Base-by-base conservation (phyloP, 1,140 invertebrate species). In the Drosophila lacertosa region DNA sequence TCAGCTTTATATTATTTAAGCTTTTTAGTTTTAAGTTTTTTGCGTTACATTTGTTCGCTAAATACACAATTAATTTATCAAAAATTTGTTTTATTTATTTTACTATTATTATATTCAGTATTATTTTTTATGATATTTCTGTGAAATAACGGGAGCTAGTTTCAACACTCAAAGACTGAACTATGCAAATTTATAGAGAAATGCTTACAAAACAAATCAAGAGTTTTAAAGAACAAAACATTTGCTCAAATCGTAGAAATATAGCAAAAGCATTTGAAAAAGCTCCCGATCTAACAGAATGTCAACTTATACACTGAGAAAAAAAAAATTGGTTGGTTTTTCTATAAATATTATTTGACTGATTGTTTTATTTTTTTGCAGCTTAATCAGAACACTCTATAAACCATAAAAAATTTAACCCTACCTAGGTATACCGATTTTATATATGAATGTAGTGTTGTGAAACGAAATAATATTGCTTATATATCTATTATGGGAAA, bases 401-500 rank as follows among this genome's bases (percentile, higher is more conserved):
- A 58, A 16, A 50, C 58, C n/a, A n/a, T n/a, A 39, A 42, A 57
- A 42, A 44, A 60, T 72, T 57, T 62, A 71, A 76, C 64, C 78
- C 67, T 69, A 79, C 26, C 62, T 73, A 72, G 44, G 42, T 77
- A 77, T 86, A 80, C 42, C 81, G 78, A 86, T 84, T 84, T 84
- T 86, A 86, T 83, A 80, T 69, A 88, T 88, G 78, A 81, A 86
- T 86, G 82, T 86, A 86, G 81, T 88, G 82, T 86, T 86, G 81
- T 86, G 81, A 86, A 66, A n/a, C n/a, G n/a, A 10, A 73, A 70
- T 29, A 65, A 68, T 68, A 68, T 68, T 60, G 55, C 70, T 68
- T 62, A 67, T 13, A 40, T 47, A 59, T n/a, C n/a, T 67, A 64
- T 51, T 66, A 71, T 66, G 67, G 67, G 60, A 71, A 88, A 77